These are phyloP conservation scores for Lethocerus indicus DNA, from an alignment of 1,140 invertebrate species.

Conservation along the genomic window DNA sequence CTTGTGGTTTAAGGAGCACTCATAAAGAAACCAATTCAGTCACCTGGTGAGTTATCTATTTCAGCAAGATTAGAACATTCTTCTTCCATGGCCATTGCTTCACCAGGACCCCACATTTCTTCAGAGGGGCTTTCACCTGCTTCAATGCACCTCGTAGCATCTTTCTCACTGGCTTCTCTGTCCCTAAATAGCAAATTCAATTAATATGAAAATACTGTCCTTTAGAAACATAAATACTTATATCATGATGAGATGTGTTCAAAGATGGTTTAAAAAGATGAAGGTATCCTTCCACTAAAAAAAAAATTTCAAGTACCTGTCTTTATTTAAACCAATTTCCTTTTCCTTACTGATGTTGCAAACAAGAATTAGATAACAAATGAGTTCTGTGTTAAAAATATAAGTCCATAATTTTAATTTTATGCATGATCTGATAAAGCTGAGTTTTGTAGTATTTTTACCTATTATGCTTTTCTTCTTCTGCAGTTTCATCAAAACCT, in stretches of 20 bases:
- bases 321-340: too few relatives aligned
- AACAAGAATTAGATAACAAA: too few relatives aligned
- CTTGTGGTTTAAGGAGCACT: neutral
- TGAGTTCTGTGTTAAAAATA: too few relatives aligned
- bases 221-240: too few relatives aligned
- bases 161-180: conserved; percentile 16
- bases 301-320: too few relatives aligned
- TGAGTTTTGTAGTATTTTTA: neutral
- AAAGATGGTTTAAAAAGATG: too few relatives aligned
- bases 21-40: neutral
- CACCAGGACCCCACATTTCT: conserved; percentile 33
- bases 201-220: too few relatives aligned
- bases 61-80: conserved; percentile 27
- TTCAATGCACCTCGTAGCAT: neutral
- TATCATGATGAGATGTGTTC: too few relatives aligned
- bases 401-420: neutral
- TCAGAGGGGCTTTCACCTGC: conserved; percentile 10
- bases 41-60: conserved; percentile 22
- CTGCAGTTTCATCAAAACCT: conserved; percentile 10
- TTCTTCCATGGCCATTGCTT: conserved; percentile 43
- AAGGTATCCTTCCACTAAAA: too few relatives aligned
- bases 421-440: neutral
- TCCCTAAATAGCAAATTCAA: conserved; percentile 15
- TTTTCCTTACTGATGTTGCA: too few relatives aligned
- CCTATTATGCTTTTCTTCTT: conserved; percentile 14